Percentiles rank a stretch among this genome's conserved stretches.
phyloP scores from a whole-genome alignment of 2,797 vertebrate genomes.

The Intellagama lesueurii region DNA sequence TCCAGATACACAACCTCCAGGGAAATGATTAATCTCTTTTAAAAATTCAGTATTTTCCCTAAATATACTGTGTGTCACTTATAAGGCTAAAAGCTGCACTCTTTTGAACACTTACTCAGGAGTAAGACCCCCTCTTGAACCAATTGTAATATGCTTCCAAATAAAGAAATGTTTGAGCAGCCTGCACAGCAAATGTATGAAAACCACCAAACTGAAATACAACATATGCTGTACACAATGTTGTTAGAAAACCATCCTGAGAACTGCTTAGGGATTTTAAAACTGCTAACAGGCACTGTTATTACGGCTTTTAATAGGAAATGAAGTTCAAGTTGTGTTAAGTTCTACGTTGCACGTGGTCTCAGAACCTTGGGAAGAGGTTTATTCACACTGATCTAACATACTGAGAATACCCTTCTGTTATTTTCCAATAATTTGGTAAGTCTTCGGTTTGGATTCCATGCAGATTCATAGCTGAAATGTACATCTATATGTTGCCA shows the following conservation, averaged over 20 bases:
- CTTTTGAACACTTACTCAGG: not conserved
- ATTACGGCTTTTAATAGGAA: not conserved
- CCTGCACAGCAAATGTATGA: not conserved
- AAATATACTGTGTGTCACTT: not conserved
- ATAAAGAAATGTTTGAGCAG: not conserved
- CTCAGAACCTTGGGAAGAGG: not conserved
- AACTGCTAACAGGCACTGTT: not conserved
- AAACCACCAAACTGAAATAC: not conserved
- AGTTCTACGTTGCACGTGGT: not conserved
- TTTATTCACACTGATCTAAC: not conserved
- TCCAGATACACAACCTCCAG: not conserved
- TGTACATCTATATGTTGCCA: not conserved
- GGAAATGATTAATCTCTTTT: not conserved
- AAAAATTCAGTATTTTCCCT: not conserved
- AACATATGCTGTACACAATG: not conserved
- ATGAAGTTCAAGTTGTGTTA: not conserved
- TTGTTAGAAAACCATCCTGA: not conserved
- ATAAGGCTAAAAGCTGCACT: not conserved
- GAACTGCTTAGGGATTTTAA: too few relatives aligned
- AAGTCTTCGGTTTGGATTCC: not conserved
- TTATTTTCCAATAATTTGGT: not conserved
- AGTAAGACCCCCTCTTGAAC: not conserved
- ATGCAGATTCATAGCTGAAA: not conserved
- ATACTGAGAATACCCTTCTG: not conserved
- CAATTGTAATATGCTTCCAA: not conserved